Base-by-base conservation (phyloP, 2,888 invertebrate genomes). In the Tenthredo livida region DNA sequence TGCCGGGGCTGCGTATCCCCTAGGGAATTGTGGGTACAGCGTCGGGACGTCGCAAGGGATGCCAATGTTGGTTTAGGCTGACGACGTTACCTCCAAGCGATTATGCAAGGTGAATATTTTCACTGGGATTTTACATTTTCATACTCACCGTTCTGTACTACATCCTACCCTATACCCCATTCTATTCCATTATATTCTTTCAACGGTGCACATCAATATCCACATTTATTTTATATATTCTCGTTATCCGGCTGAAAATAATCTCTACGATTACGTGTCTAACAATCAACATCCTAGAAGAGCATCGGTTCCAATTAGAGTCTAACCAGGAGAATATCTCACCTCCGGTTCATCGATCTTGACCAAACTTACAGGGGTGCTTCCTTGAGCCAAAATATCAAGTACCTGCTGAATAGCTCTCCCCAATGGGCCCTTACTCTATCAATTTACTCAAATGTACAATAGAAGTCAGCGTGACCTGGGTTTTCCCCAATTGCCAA, bases 91-190 rank as follows among this genome's bases (percentile, higher is more conserved):
- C 85, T 84, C 86, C 86, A 58, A 85, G 87, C 88, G 88, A 88
- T 88, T 88, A 88, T 88, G 87, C 88, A 86, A 86, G 87, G 85
- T 88, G 88, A 88, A 88, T 88, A 88, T 88, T 88, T 88, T 88
- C 87, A 85, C 86, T 86, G 87, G 86, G 87, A 87, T 88, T 88
- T 87, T 87, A 88, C 88, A 87, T 88, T 85, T 85, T 85, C 83
- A 82, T 73, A 88, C 72, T 72, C 84, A 5, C 75, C 84, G 40
- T 43, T 61, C 15, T 40, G 37, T 80, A 80, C n/a, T 58, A 37
- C 37, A 47, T 37, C 37, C 37, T 12, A 25, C 2, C 2, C 21
- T 21, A 72, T 72, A n/a, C 43, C 21, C 72, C n/a, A 43, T 17
- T 61, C 21, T 61, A 10, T 54, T 50, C n/a, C 6, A 50, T 50